A percentile compares a stretch with the other conserved stretches of the same genome.
Conservation (phyloP, 2,113 vertebrate genomes). For the Clarias magur region DNA sequence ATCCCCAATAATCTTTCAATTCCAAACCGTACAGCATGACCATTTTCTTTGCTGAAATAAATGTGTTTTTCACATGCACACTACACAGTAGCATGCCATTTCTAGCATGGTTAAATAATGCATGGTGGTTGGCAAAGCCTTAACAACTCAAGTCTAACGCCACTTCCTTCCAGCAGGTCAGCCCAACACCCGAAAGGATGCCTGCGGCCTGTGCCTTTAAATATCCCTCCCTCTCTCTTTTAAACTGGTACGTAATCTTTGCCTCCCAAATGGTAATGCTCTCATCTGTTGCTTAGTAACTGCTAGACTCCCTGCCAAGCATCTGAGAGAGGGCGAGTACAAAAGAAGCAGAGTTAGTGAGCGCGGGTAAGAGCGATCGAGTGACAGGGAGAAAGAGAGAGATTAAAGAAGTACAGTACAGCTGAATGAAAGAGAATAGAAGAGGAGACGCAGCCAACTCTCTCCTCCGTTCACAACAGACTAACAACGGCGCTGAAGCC, state of each 20-base stretch:
- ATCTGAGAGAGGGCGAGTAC: constrained; percentile 43
- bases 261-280: constrained; percentile 54
- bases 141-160: background rate
- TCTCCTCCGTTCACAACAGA: constrained; percentile 30
- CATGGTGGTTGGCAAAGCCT: background rate
- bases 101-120: background rate
- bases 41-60: background rate
- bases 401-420: constrained; percentile 43
- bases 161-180: constrained; percentile 12
- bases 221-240: constrained; percentile 2
- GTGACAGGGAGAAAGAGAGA: background rate
- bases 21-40: background rate
- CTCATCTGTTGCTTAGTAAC: constrained; percentile 64
- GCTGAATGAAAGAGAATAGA: constrained; percentile 54
- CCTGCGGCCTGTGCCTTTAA: constrained; percentile 42
- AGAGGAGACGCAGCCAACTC: constrained; percentile 29
- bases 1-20: too few species aligned
- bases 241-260: constrained; percentile 43
- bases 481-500: constrained; percentile 27
- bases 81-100: background rate
- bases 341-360: constrained; percentile 41
- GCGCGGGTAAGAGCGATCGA: background rate
- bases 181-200: constrained; percentile 7
- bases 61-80: background rate
- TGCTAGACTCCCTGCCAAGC: constrained; percentile 51